Conservation (phyloP, 2,888 invertebrate species). For the Nowickia ferox region DNA sequence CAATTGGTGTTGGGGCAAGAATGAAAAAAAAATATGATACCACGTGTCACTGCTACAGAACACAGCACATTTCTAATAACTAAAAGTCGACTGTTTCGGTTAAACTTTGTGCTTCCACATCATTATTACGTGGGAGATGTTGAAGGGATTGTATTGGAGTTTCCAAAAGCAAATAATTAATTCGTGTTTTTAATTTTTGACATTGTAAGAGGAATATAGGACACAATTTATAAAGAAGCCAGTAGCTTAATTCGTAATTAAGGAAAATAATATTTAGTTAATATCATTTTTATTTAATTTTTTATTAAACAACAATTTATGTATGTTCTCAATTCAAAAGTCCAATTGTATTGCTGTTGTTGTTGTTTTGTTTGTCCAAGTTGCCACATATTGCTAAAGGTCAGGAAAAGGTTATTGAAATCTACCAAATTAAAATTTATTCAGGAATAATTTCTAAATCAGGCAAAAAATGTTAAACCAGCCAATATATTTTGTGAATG, state of each 20-base stretch:
- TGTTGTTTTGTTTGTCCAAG: too few relatives aligned
- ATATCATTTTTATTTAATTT: too few relatives aligned
- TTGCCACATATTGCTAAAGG: too few relatives aligned
- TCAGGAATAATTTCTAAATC: too few relatives aligned
- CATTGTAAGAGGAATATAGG: neutral
- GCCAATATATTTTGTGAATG: too few relatives aligned
- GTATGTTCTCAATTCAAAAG: too few relatives aligned
- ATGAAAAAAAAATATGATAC: conserved; percentile 37
- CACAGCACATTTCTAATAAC: conserved; percentile 18
- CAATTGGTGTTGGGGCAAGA: neutral
- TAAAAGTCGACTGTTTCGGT: conserved; percentile 5
- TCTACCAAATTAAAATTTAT: too few relatives aligned
- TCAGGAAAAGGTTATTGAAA: too few relatives aligned
- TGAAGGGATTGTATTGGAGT: neutral
- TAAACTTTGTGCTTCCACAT: neutral
- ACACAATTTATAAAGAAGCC: neutral
- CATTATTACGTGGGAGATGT: neutral
- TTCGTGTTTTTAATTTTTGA: conserved; percentile 73
- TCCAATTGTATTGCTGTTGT: too few relatives aligned
- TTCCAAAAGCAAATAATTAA: conserved; percentile 76
- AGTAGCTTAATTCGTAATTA: conserved; percentile 1
- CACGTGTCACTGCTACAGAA: conserved; percentile 63
- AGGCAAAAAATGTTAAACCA: too few relatives aligned
- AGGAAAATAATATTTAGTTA: neutral
- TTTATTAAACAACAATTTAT: too few relatives aligned